Evolutionary conservation across 2,797 vertebrate species (phyloP).

Genomic region (Cyprinodon diabolis): DNA sequence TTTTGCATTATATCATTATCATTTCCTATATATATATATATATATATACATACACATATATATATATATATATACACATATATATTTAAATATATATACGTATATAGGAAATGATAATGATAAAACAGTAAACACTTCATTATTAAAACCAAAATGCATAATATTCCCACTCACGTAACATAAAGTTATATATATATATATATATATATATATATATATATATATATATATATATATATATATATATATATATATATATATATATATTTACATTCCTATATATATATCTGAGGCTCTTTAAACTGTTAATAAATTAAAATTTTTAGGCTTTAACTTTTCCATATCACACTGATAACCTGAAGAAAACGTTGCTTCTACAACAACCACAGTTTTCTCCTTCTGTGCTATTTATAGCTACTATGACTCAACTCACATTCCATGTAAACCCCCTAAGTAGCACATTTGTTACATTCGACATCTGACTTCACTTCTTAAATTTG

Average conservation of each 20-base stretch:
- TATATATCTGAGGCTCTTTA: not conserved
- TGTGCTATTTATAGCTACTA: not conserved
- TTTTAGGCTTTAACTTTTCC: not conserved
- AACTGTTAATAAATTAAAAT: not conserved
- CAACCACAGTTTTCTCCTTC: not conserved
- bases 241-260: too few relatives aligned
- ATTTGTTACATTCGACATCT: not conserved
- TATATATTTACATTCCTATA: too few relatives aligned
- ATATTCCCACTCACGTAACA: constrained; percentile 3
- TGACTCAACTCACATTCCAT: constrained; percentile 6
- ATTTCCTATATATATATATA: not conserved
- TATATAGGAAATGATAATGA: not conserved
- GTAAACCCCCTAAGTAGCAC: not conserved
- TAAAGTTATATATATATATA: too few relatives aligned
- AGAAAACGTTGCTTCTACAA: not conserved
- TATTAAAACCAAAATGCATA: not conserved
- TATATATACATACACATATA: too few relatives aligned
- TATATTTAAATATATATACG: too few relatives aligned
- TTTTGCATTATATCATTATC: not conserved
- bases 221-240: too few relatives aligned
- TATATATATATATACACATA: too few relatives aligned
- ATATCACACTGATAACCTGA: not conserved
- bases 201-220: too few relatives aligned
- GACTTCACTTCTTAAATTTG: not conserved
- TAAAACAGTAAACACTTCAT: not conserved